Evolutionary conservation across 2,797 vertebrate genomes (phyloP), one percentile per base, ranked within the genome.

Genomic region (Sebastes wilsoni): DNA sequence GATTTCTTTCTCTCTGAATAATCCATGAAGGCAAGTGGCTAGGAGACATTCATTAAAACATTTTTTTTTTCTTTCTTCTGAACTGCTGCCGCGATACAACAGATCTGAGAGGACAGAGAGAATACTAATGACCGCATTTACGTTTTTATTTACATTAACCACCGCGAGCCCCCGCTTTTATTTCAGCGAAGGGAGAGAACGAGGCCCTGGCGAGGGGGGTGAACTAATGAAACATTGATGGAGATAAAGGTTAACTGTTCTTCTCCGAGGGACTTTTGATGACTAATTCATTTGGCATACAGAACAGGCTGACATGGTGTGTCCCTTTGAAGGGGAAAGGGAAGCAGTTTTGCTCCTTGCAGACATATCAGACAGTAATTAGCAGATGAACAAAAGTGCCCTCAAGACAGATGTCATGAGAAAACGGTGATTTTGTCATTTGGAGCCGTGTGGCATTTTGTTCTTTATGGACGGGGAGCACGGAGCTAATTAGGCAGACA

Each of bases 171-270:
- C 66, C 66, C 18, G 78, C 52, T 77, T 85, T 84, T 60, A 73
- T 62, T 80, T 59, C 77, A 42, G 55, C 55, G 1, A 23, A 18
- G 34, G 46, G 58, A 66, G 67, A 70, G 55, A 73, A 56, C 0
- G 38, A 32, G 49, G 77, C 58, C 20, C 67, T 23, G 61, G 70
- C 66, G 28, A 86, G 14, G 11, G 77, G 80, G 61, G 54, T n/a
- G 65, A 67, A 71, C 79, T 71, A 76, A 92, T 95, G 79, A 94
- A 95, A 94, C 90, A 94, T 92, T 94, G 86, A 95, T 95, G 90
- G 87, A 89, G 75, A 87, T 93, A 94, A 95, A 95, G 94, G 94
- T 95, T 93, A 95, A 93, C 88, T 56, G 72, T 86, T 88, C 68
- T 88, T 91, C 87, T 89, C 88, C 2, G 1, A 82, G 89, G 87